These are phyloP conservation scores for Eustalomyia histrio DNA, from an alignment of 2,888 invertebrate genomes.

Conservation along the genomic window DNA sequence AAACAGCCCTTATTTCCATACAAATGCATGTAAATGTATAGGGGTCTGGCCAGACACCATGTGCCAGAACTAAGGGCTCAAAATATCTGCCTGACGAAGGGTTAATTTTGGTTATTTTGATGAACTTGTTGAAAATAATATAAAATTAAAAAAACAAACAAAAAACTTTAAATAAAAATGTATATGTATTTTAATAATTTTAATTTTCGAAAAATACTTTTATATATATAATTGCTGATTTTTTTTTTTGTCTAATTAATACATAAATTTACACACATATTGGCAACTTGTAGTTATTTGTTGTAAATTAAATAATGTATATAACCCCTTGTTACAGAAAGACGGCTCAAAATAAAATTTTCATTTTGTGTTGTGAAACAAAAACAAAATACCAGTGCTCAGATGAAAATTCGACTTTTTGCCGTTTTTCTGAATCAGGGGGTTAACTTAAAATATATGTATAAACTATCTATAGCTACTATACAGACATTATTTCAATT, in stretches of 20 bases:
- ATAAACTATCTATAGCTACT: slow-evolving; percentile 8
- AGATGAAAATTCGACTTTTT: no score
- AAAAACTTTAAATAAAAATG: slow-evolving; percentile 14
- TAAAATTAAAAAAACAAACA: slow-evolving; percentile 1
- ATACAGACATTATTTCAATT: slow-evolving; percentile 33
- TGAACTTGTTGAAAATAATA: neutral
- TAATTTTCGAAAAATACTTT: slow-evolving; percentile 11
- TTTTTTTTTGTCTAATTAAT: slow-evolving; percentile 36
- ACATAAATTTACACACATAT: slow-evolving; percentile 56
- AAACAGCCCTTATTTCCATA: no score
- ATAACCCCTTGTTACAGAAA: no score
- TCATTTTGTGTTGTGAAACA: no score
- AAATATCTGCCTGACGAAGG: no score
- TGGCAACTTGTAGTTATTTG: slow-evolving; percentile 50
- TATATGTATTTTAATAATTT: neutral
- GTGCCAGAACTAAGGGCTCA: no score
- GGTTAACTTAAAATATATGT: slow-evolving; percentile 4
- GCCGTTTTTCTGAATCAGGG: no score
- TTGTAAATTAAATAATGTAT: slow-evolving; percentile 35
- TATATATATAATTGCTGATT: slow-evolving; percentile 42
- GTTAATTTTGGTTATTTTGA: no score
- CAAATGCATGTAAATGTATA: no score
- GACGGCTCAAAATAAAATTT: no score
- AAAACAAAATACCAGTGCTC: no score
- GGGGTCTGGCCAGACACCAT: no score